Percentiles rank a stretch among this genome's conserved stretches.
These are phyloP conservation scores for Adelphocoris suturalis DNA, from an alignment of 2,888 invertebrate genomes.

Conservation along the genomic window DNA sequence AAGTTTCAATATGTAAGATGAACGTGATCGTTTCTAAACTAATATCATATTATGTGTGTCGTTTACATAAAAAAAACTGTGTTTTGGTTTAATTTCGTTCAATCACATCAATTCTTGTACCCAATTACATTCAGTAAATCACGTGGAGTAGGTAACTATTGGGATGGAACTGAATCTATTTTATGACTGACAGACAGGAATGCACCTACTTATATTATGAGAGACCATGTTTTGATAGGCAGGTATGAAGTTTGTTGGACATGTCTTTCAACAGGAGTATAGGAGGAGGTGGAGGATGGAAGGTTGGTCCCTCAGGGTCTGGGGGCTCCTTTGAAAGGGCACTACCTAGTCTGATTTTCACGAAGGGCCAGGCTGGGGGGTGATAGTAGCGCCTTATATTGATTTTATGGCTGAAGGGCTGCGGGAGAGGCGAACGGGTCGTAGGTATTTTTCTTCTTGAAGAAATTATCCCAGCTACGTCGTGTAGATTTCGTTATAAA, in stretches of 20 bases:
- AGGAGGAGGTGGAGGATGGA: neutral
- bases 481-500: neutral
- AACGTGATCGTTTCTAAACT: too few species aligned
- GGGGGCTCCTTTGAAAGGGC: slow-evolving; percentile 76
- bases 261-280: neutral
- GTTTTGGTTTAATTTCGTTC: too few species aligned
- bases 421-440: neutral
- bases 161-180: too few species aligned
- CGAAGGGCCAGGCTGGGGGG: slow-evolving; percentile 77
- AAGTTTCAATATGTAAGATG: too few species aligned
- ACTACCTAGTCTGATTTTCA: slow-evolving; percentile 65
- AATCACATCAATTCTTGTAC: too few species aligned
- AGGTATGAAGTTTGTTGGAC: neutral
- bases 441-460: neutral
- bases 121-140: too few species aligned
- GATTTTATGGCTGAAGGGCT: slow-evolving; percentile 70
- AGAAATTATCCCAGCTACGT: neutral
- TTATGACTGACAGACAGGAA: too few species aligned
- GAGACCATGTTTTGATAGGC: neutral
- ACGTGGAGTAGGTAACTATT: too few species aligned
- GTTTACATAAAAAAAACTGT: too few species aligned
- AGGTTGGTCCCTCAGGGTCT: slow-evolving; percentile 48
- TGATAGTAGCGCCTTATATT: slow-evolving; percentile 77
- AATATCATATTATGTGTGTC: too few species aligned
- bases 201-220: too few species aligned